Conservation (phyloP, 1,140 invertebrate genomes). For the Neodiprion pinetum region DNA sequence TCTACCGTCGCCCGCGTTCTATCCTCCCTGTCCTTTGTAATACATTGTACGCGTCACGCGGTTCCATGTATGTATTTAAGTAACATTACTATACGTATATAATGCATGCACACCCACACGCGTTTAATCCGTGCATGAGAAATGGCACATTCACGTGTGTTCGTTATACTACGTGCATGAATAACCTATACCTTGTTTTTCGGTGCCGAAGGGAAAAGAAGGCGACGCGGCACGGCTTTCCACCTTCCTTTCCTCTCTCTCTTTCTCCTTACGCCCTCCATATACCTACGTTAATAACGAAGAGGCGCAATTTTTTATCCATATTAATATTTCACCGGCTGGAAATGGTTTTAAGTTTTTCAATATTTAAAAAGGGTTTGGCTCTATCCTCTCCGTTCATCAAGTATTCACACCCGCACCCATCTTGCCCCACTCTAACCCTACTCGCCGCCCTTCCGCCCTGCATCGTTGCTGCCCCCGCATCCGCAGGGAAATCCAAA, state of each 20-base stretch:
- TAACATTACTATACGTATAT: too few species aligned
- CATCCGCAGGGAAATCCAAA: conserved; percentile 38
- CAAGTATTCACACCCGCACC: conserved; percentile 37
- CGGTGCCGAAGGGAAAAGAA: background rate
- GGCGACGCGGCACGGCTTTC: background rate
- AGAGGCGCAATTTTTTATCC: conserved; percentile 49
- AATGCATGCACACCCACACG: background rate
- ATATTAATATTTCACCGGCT: conserved; percentile 48
- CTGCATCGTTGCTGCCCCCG: background rate
- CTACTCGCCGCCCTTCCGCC: conserved; percentile 10
- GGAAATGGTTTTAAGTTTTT: conserved; percentile 55
- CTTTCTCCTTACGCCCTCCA: too few species aligned
- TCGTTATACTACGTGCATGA: too few species aligned
- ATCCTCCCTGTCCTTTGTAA: too few species aligned
- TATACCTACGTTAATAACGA: conserved; percentile 40
- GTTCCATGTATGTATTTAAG: too few species aligned
- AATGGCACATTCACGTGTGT: too few species aligned
- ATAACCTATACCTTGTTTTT: background rate
- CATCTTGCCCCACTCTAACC: conserved; percentile 20
- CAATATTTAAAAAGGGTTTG: conserved; percentile 52
- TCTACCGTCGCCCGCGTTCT: too few species aligned
- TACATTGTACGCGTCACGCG: too few species aligned
- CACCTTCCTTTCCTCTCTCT: too few species aligned
- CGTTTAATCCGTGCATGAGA: background rate
- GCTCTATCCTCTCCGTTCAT: conserved; percentile 35